These are phyloP conservation scores for Tauraco erythrolophus DNA, from an alignment of 2,113 vertebrate species.

Conservation along the genomic window DNA sequence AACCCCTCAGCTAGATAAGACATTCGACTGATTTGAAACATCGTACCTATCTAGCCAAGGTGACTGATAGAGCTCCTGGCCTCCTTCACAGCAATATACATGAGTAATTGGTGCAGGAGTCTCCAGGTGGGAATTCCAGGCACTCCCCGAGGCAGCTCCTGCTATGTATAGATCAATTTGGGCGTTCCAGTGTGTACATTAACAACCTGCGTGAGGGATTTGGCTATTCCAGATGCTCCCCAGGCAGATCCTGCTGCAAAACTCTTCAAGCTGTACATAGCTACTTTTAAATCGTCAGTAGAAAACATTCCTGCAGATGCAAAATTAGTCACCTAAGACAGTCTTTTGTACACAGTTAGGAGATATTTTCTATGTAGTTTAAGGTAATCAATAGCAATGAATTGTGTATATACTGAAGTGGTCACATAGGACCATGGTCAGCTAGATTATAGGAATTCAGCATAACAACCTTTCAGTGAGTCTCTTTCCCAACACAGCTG, in stretches of 20 bases:
- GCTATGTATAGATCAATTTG: neutral
- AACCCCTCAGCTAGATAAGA: neutral
- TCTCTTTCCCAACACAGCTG: neutral
- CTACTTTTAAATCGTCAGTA: neutral
- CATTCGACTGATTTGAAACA: neutral
- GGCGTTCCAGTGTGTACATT: neutral
- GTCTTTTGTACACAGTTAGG: neutral
- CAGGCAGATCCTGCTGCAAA: neutral
- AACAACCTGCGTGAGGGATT: neutral
- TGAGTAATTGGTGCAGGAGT: neutral
- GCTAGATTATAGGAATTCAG: neutral
- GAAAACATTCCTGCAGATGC: neutral
- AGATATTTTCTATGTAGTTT: neutral
- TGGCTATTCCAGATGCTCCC: neutral
- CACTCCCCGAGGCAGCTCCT: neutral
- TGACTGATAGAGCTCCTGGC: neutral
- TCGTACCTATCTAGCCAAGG: neutral
- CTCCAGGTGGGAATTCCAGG: neutral
- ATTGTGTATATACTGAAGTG: neutral
- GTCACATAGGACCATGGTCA: neutral
- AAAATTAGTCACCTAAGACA: neutral
- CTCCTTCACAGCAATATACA: neutral
- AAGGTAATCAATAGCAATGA: neutral
- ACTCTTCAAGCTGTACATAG: neutral
- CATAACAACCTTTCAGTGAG: neutral